phyloP scores from a whole-genome alignment of 2,888 invertebrate species.

The Julus scanicus region DNA sequence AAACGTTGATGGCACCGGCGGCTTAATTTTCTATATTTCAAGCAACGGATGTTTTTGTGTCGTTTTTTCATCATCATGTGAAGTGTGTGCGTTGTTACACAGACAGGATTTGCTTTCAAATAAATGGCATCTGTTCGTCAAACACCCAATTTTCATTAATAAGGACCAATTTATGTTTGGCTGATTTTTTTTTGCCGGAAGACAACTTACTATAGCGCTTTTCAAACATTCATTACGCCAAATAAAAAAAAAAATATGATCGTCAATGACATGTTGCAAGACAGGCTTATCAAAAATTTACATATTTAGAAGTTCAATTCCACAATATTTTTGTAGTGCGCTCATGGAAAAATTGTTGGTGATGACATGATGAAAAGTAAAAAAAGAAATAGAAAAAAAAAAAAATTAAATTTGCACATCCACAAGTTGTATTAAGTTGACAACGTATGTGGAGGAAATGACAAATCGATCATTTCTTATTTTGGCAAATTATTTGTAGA shows the following conservation, averaged over 20 bases:
- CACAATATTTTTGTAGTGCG: neutral
- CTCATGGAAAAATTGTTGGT: neutral
- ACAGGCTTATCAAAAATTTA: neutral
- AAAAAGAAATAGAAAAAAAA: neutral
- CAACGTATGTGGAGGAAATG: neutral
- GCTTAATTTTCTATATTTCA: slow-evolving; percentile 30
- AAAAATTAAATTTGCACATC: neutral
- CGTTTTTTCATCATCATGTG: slow-evolving; percentile 22
- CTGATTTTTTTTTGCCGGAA: neutral
- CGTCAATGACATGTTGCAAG: slow-evolving; percentile 13
- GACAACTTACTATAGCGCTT: neutral
- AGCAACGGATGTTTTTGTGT: neutral
- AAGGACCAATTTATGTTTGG: slow-evolving; percentile 38
- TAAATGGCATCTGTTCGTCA: slow-evolving; percentile 35
- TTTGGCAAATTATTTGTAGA: neutral
- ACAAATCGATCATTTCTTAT: slow-evolving; percentile 6
- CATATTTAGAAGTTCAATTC: neutral
- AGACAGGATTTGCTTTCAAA: neutral
- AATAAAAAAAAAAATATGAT: slow-evolving; percentile 21
- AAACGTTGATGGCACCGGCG: neutral
- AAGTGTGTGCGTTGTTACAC: neutral
- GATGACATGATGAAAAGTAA: neutral
- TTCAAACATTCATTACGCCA: neutral
- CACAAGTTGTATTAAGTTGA: neutral
- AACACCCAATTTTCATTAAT: slow-evolving; percentile 39